Percentiles rank a stretch among this genome's conserved stretches.
phyloP scores from a whole-genome alignment of 2,888 invertebrate genomes.

The Aphodius sticticus region DNA sequence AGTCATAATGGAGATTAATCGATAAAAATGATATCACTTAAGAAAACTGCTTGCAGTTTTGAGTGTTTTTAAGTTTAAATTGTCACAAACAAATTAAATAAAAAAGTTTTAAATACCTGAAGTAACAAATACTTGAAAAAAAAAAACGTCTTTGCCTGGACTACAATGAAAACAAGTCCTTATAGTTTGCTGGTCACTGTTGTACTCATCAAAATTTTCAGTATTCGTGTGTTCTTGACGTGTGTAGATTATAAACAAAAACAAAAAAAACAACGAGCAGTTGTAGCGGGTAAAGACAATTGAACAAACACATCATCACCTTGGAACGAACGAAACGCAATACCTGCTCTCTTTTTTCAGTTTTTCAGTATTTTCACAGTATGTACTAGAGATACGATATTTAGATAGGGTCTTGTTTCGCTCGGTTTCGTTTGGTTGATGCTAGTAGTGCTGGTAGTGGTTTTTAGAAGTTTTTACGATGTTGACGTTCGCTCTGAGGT shows the following conservation, averaged over 20 bases:
- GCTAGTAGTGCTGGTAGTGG: constrained; percentile 13
- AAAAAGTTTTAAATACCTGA: too few species aligned
- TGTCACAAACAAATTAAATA: too few species aligned
- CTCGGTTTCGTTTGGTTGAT: constrained; percentile 7
- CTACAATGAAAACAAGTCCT: too few species aligned
- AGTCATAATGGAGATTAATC: too few species aligned
- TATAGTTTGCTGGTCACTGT: too few species aligned
- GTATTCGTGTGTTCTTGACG: not conserved
- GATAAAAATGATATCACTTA: too few species aligned
- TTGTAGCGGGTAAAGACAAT: not conserved
- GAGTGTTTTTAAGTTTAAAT: too few species aligned
- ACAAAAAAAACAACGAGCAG: not conserved
- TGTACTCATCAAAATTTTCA: not conserved
- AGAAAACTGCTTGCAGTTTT: too few species aligned
- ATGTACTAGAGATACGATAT: not conserved
- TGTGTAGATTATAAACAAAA: not conserved
- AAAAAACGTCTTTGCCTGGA: too few species aligned
- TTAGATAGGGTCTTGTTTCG: not conserved
- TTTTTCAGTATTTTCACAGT: not conserved
- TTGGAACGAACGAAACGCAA: not conserved
- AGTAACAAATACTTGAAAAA: too few species aligned
- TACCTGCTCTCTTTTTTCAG: not conserved
- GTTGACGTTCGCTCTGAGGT: constrained; percentile 27
- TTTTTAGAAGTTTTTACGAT: constrained; percentile 1
- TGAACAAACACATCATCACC: not conserved